These are phyloP conservation scores for Tinea semifulvella DNA, from an alignment of 2,888 invertebrate genomes.

Conservation along the genomic window DNA sequence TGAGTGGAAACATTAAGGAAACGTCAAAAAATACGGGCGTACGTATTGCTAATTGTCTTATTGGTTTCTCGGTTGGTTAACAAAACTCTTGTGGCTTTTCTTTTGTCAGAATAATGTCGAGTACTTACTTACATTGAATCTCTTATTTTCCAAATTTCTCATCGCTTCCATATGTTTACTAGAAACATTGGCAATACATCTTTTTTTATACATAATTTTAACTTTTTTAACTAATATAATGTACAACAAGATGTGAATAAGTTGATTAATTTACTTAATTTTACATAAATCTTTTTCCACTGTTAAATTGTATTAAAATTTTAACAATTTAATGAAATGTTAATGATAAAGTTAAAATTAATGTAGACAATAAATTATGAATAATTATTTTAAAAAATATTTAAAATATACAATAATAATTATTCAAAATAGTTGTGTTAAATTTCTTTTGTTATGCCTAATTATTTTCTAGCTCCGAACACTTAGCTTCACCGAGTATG, in stretches of 20 bases:
- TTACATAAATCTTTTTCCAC: too few species aligned
- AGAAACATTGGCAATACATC: conserved; percentile 49
- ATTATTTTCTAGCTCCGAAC: conserved; percentile 3
- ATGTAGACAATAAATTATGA: too few species aligned
- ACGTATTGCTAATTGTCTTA: conserved; percentile 7
- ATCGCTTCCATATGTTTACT: conserved; percentile 34
- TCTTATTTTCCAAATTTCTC: conserved; percentile 39
- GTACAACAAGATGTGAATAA: too few species aligned
- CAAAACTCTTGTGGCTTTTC: neutral
- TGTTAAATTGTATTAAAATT: too few species aligned
- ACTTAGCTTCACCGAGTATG: conserved; percentile 6
- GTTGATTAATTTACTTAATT: too few species aligned
- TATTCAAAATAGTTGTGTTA: conserved; percentile 22
- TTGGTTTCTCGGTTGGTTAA: neutral
- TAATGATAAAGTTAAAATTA: too few species aligned
- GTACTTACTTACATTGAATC: conserved; percentile 20
- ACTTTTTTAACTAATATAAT: conserved; percentile 24
- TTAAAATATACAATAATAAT: conserved; percentile 34
- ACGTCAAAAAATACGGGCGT: too few species aligned
- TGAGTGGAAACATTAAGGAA: too few species aligned
- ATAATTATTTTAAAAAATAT: conserved; percentile 48
- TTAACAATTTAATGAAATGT: too few species aligned
- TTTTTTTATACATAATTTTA: neutral
- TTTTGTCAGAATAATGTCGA: too few species aligned
- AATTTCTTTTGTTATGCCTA: neutral